These are phyloP conservation scores for Pangasius djambal DNA, from an alignment of 2,797 vertebrate genomes.

Conservation along the genomic window DNA sequence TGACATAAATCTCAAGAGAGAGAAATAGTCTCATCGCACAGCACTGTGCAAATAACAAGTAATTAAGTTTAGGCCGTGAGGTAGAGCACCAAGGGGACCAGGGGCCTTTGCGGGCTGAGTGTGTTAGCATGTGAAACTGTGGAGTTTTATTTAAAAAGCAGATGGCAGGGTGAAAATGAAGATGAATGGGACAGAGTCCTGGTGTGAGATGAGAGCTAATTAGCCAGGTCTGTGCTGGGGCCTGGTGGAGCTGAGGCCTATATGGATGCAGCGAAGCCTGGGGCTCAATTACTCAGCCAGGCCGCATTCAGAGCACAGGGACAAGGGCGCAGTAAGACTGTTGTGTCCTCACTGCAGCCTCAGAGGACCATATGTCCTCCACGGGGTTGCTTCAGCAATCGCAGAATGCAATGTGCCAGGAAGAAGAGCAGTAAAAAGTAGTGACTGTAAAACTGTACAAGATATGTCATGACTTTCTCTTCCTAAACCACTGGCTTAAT, in stretches of 20 bases:
- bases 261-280: slow-evolving; percentile 72
- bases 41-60: slow-evolving; percentile 74
- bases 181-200: slow-evolving; percentile 73
- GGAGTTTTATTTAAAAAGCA: slow-evolving; percentile 81
- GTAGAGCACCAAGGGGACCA: slow-evolving; percentile 67
- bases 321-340: slow-evolving; percentile 61
- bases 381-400: slow-evolving; percentile 54
- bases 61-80: slow-evolving; percentile 72
- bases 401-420: slow-evolving; percentile 67
- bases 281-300: slow-evolving; percentile 78
- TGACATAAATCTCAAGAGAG: slow-evolving; percentile 43
- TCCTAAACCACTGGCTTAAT: slow-evolving; percentile 63
- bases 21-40: slow-evolving; percentile 18
- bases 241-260: slow-evolving; percentile 75
- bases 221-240: slow-evolving; percentile 79
- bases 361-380: slow-evolving; percentile 52
- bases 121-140: slow-evolving; percentile 70
- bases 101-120: slow-evolving; percentile 65
- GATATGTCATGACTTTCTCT: slow-evolving; percentile 39
- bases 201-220: slow-evolving; percentile 77
- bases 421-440: neutral
- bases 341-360: slow-evolving; percentile 2
- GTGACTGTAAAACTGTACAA: neutral
- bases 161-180: slow-evolving; percentile 78
- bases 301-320: slow-evolving; percentile 69